phyloP scores from a whole-genome alignment of 1,140 invertebrate species.

The Eciton burchellii region DNA sequence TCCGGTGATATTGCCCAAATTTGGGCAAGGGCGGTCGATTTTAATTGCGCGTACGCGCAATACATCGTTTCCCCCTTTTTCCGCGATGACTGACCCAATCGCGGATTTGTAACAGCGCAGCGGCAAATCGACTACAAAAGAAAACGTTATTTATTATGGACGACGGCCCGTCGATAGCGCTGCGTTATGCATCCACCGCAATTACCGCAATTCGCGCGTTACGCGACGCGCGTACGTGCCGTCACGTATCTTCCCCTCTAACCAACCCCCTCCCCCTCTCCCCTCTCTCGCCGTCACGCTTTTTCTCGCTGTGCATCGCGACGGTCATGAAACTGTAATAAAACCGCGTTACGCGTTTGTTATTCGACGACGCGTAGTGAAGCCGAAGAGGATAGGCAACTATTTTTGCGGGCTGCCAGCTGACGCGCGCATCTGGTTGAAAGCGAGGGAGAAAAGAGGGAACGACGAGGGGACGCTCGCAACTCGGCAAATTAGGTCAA shows the following conservation, averaged over 20 bases:
- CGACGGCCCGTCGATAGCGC: slow-evolving; percentile 15
- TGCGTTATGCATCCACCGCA: not conserved
- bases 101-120: not conserved
- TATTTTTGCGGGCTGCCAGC: slow-evolving; percentile 16
- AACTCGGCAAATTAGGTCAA: slow-evolving; percentile 21
- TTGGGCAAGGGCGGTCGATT: slow-evolving; percentile 13
- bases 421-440: not conserved
- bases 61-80: slow-evolving; percentile 21
- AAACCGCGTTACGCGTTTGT: slow-evolving; percentile 21
- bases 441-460: not conserved
- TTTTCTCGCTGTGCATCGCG: not conserved
- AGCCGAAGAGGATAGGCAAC: slow-evolving; percentile 3
- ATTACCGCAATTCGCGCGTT: slow-evolving; percentile 46
- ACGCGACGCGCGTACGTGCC: slow-evolving; percentile 18
- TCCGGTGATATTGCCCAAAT: too few relatives aligned
- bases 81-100: slow-evolving; percentile 23
- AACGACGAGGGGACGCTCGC: not conserved
- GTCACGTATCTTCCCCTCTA: not conserved
- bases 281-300: too few relatives aligned
- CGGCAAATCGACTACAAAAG: slow-evolving; percentile 25
- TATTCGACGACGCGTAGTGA: slow-evolving; percentile 3
- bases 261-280: not conserved
- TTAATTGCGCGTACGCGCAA: slow-evolving; percentile 39
- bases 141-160: slow-evolving; percentile 60
- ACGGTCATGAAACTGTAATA: slow-evolving; percentile 1